Evolutionary conservation across 2,113 vertebrate genomes (phyloP).

Genomic region (Pelodiscus sinensis): DNA sequence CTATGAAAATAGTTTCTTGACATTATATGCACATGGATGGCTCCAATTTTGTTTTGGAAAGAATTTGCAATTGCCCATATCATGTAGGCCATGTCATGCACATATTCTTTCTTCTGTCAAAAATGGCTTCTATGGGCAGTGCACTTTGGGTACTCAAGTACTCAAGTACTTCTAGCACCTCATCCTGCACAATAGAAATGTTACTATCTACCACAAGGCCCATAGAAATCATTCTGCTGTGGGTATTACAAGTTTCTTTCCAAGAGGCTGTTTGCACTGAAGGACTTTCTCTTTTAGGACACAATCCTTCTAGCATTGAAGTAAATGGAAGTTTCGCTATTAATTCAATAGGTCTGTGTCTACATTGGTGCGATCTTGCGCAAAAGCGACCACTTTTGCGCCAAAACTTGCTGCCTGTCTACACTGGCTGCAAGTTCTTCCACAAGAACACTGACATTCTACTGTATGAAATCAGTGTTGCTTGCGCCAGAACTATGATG

Average conservation of each 20-base stretch:
- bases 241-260: accelerated
- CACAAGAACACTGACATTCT: no score
- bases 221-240: not conserved
- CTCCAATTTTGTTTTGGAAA: not conserved
- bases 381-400: no score
- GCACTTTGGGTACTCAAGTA: not conserved
- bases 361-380: no score
- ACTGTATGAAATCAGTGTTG: no score
- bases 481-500: no score
- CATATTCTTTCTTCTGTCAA: not conserved
- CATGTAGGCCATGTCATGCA: not conserved
- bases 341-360: not conserved
- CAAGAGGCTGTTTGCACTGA: not conserved
- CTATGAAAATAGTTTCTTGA: not conserved
- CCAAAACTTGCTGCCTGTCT: no score
- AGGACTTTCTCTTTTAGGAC: not conserved
- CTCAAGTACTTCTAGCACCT: not conserved
- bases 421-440: no score
- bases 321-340: not conserved
- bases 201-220: not conserved
- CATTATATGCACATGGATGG: not conserved
- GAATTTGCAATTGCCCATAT: not conserved
- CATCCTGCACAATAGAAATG: not conserved
- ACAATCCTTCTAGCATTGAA: not conserved
- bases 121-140: not conserved